Evolutionary conservation across 2,888 invertebrate species (phyloP).

Genomic region (Galerucella calmariensis): DNA sequence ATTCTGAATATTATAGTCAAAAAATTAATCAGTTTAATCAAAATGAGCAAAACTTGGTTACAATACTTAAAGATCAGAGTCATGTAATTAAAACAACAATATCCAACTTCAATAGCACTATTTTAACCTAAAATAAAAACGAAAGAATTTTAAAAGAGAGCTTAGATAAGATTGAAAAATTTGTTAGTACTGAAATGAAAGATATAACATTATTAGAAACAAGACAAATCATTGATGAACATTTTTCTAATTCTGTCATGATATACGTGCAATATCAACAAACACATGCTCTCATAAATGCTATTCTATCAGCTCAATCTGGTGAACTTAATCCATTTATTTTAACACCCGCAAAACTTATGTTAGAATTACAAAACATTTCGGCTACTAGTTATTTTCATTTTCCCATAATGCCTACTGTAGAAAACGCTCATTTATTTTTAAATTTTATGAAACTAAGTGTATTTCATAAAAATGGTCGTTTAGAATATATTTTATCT

Average conservation of each 20-base stretch:
- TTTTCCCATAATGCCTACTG: conserved; percentile 29
- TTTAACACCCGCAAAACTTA: no score
- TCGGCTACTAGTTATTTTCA: conserved; percentile 10
- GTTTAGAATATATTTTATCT: neutral
- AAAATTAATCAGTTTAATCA: no score
- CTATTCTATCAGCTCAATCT: conserved; percentile 25
- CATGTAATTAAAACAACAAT: no score
- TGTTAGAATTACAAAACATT: conserved; percentile 9
- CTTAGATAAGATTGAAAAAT: no score
- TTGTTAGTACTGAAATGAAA: no score
- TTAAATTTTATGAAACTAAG: conserved; percentile 19
- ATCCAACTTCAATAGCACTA: no score
- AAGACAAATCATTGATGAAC: conserved; percentile 30
- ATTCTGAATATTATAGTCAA: no score
- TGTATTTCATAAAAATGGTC: conserved; percentile 4
- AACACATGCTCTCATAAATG: conserved; percentile 31
- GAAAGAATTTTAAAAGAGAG: no score
- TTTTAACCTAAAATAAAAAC: no score
- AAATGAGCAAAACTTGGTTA: no score
- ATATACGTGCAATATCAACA: conserved; percentile 4
- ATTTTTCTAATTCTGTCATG: conserved; percentile 35
- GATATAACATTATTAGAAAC: conserved; percentile 10
- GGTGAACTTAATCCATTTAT: conserved; percentile 34
- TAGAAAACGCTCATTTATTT: conserved; percentile 20
- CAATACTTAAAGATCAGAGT: no score